phyloP scores from a whole-genome alignment of 2,113 vertebrate species.

The Neodontobutis hainanensis region DNA sequence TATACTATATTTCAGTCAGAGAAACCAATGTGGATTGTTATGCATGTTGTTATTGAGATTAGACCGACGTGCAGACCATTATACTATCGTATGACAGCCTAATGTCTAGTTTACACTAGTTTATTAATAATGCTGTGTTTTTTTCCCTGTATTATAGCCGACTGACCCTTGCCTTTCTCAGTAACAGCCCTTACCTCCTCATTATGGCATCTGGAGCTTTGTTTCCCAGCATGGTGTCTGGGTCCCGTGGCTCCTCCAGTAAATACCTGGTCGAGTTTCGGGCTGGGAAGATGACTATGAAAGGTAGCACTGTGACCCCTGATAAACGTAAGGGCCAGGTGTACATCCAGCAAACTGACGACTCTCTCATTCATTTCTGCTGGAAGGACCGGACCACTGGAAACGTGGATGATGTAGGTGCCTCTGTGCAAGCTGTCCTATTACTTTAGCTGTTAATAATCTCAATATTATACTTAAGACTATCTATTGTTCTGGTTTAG shows the following conservation, averaged over 20 bases:
- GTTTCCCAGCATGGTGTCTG: constrained; percentile 95
- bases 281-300: constrained; percentile 95
- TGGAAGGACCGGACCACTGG: constrained; percentile 96
- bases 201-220: constrained; percentile 92
- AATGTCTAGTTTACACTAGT: background rate
- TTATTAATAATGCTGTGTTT: background rate
- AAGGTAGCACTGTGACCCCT: constrained; percentile 93
- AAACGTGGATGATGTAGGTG: constrained; percentile 87
- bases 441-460: too few species aligned
- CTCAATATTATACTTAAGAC: too few species aligned
- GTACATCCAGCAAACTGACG: constrained; percentile 96
- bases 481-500: constrained; percentile 61
- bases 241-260: constrained; percentile 91
- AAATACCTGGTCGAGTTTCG: constrained; percentile 97
- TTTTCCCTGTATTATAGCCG: background rate
- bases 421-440: background rate
- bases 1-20: too few species aligned
- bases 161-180: background rate
- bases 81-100: background rate
- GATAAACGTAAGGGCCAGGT: constrained; percentile 96
- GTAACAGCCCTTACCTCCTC: background rate
- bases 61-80: background rate
- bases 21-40: too few species aligned
- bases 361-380: constrained; percentile 98
- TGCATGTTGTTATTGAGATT: too few species aligned